These are phyloP conservation scores for Amazona guildingii DNA, from an alignment of 2,113 vertebrate species.

Conservation along the genomic window DNA sequence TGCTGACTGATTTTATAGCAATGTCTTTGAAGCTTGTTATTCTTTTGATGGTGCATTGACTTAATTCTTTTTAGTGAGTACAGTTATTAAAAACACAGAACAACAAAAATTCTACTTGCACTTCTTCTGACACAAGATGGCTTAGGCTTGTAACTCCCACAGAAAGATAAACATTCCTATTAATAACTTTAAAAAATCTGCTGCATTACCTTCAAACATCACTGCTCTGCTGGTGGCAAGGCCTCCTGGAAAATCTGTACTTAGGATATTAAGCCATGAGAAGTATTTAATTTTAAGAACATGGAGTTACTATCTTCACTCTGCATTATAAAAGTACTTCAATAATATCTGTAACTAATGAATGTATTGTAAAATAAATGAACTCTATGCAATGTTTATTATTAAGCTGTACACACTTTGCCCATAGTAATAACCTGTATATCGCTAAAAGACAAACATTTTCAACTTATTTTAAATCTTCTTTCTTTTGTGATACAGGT, in stretches of 20 bases:
- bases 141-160: not conserved
- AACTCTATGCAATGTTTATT: not conserved
- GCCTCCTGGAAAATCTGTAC: not conserved
- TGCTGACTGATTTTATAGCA: not conserved
- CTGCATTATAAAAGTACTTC: not conserved
- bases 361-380: not conserved
- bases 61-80: not conserved
- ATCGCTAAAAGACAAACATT: not conserved
- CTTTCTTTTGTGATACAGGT: slow-evolving; percentile 71
- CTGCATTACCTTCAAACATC: not conserved
- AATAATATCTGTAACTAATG: not conserved
- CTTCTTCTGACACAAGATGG: not conserved
- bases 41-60: not conserved
- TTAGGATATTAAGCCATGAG: not conserved
- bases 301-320: not conserved
- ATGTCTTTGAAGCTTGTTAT: not conserved
- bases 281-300: not conserved
- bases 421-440: not conserved
- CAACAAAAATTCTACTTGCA: not conserved
- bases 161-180: not conserved
- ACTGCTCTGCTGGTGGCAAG: not conserved
- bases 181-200: not conserved
- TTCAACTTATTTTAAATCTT: not conserved
- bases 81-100: not conserved
- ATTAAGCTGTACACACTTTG: not conserved